Base-by-base conservation (phyloP, 37 sponge, comb jelly and placozoan species). In the Aplysina aerophoba region DNA sequence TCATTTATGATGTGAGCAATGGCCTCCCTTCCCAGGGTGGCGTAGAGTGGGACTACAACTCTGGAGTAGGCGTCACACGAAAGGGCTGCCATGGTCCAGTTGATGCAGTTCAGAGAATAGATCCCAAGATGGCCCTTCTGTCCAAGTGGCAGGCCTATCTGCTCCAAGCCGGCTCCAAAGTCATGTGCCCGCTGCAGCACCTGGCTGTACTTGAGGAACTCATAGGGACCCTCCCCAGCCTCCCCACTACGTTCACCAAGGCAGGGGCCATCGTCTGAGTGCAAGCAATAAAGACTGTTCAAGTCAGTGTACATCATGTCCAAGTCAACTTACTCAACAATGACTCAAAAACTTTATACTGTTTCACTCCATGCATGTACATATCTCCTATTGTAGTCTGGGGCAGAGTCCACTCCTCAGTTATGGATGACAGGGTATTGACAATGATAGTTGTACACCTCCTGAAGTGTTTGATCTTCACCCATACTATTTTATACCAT, bases 11-110 rank as follows among this genome's bases (percentile, higher is more conserved):
- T 98, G 90, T 94, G 90, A 62, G 80, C 80, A 19, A 93, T 90
- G 41, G 97, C 96, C 17, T 96, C 93, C 1, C 87, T 72, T 35
- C 99, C 99, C 30, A 98, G 93, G 19, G 99, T 98, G 91, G 96
- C 99, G 61, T 98, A 98, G 35, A 98, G 93, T 31, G 99, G 93
- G 8, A 98, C 97, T n/a, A 91, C 50, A 1, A 92, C 89, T 57
- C 92, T 92, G 37, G 94, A 91, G 84, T 89, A 98, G 68, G 84
- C 81, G 64, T 90, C 88, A 73, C 92, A 93, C 30, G 95, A 81
- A 41, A 90, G 96, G 64, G 94, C 92, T 1, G 88, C 72, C 59
- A 96, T 75, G 40, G 92, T 86, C 98, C 98, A 98, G 91, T 93
- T 67, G 19, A 54, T 27, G 50, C 82, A 84, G 79, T 97, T 97